Percentiles rank a stretch among this genome's conserved stretches.
Evolutionary conservation across 2,113 vertebrate species (phyloP).

Genomic region (Heloderma charlesbogerti): DNA sequence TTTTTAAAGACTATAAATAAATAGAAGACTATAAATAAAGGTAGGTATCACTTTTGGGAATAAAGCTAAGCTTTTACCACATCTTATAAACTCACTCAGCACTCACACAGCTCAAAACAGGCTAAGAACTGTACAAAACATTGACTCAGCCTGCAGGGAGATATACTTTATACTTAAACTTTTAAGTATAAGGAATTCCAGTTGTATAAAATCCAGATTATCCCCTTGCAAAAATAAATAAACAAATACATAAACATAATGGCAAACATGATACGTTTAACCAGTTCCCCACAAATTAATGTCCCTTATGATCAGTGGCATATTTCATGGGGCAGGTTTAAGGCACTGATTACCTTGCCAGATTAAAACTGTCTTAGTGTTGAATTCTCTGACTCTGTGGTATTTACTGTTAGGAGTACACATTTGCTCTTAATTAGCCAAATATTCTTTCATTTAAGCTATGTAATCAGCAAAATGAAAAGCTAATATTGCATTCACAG

Average conservation of each 20-base stretch:
- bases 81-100: background rate
- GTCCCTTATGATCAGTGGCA: background rate
- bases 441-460: background rate
- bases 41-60: background rate
- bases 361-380: background rate
- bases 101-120: too few relatives aligned
- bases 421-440: background rate
- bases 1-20: background rate
- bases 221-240: too few relatives aligned
- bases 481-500: background rate
- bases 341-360: background rate
- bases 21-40: background rate
- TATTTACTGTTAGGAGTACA: background rate
- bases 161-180: background rate
- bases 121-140: background rate
- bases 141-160: background rate
- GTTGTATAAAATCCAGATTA: background rate
- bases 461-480: background rate
- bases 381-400: background rate
- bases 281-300: background rate
- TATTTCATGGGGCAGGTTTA: background rate
- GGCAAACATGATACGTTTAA: background rate
- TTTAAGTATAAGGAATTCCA: background rate
- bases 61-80: background rate
- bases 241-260: too few relatives aligned